These are phyloP conservation scores for Brachylomia viminalis DNA, from an alignment of 2,888 invertebrate species.

Conservation along the genomic window DNA sequence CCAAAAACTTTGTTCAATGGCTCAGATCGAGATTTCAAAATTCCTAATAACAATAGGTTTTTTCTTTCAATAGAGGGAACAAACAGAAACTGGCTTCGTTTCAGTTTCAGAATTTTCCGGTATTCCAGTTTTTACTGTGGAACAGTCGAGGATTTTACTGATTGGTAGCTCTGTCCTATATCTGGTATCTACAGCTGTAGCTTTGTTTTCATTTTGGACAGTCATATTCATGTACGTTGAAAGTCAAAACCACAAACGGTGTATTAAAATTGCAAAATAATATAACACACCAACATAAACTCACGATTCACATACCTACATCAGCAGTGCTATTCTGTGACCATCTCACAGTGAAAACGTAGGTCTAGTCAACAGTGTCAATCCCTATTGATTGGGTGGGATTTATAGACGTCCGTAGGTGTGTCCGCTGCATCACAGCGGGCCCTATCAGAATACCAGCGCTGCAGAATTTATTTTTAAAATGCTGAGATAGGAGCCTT, in stretches of 20 bases:
- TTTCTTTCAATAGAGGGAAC: constrained; percentile 1
- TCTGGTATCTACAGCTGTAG: not conserved
- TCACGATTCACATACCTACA: not conserved
- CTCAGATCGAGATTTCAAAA: constrained; percentile 3
- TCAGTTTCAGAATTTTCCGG: constrained; percentile 20
- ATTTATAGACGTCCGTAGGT: no score
- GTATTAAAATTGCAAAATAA: not conserved
- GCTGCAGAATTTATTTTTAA: no score
- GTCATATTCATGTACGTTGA: not conserved
- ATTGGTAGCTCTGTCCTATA: constrained; percentile 25
- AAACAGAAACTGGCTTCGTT: constrained; percentile 23
- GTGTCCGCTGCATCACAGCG: no score
- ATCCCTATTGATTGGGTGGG: no score
- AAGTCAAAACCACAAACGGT: not conserved
- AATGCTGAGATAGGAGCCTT: no score
- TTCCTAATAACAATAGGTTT: constrained; percentile 26
- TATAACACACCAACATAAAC: no score
- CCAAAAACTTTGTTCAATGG: not conserved
- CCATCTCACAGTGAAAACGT: no score
- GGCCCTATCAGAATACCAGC: no score
- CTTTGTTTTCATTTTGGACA: constrained; percentile 10
- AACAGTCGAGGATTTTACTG: constrained; percentile 37
- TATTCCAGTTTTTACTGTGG: constrained; percentile 30
- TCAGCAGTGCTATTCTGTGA: no score
- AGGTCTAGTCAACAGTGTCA: no score